Evolutionary conservation across 2,113 vertebrate species (phyloP), one percentile per base, ranked within the genome.

Genomic region (Pollachius pollachius): DNA sequence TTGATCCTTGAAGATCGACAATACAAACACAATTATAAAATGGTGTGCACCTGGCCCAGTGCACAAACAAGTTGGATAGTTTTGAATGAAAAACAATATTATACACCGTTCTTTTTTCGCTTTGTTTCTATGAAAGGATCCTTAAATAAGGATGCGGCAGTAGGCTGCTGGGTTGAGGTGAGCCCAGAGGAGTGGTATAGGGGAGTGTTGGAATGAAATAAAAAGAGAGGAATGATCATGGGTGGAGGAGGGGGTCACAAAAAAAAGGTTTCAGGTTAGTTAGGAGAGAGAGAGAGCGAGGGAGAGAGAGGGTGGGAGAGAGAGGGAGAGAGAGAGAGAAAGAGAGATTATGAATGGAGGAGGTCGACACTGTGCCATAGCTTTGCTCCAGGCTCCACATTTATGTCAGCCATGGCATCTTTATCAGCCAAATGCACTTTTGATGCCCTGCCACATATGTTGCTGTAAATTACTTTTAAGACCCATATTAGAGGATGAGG

Each of bases 401-500:
- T 88, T 86, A 84, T 85, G 81, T 78, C 85, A 80, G 77, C 62
- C 41, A 62, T 83, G 80, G 78, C 84, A 84, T 85, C 86, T 88
- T 89, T 83, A 87, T 88, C 84, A 81, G 81, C 83, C 83, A 84
- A 89, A 90, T 90, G 83, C 84, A 87, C 84, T 90, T 89, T 85
- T 90, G 88, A 89, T 88, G 80, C 80, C 72, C 70, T 16, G 15
- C 79, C 81, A 86, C 85, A 75, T 88, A 88, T 84, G 88, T 74
- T 75, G 75, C 84, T 67, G 82, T 85, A 87, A 88, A 88, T 89
- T 85, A 85, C 73, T 81, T 89, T 87, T 87, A 90, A 81, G 71
- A 79, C 52, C 69, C 62, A 37, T 75, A 75, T 76, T 83, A 83
- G 64, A 68, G 11, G 57, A 75, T 62, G 77, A 73, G 68, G 71